phyloP scores from a whole-genome alignment of 2,797 vertebrate genomes.

The Phyllotis vaccarum region DNA sequence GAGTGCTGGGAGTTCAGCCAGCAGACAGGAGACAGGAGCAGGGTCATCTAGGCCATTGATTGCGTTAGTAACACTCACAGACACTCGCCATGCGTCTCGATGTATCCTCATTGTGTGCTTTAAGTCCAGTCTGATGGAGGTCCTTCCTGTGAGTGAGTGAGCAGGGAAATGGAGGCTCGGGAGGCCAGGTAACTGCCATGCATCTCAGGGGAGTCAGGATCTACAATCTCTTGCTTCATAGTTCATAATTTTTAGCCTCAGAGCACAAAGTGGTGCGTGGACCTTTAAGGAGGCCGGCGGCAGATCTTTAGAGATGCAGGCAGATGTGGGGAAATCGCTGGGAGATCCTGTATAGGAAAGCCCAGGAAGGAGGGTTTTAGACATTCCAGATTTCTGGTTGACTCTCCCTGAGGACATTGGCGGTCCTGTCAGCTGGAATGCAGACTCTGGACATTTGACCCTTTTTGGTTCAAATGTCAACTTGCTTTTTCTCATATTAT shows the following conservation, averaged over 20 bases:
- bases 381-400: background rate
- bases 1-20: background rate
- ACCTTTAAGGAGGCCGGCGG: background rate
- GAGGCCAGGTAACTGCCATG: background rate
- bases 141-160: no score
- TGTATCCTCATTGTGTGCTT: background rate
- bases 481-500: background rate
- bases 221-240: background rate
- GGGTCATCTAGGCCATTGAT: background rate
- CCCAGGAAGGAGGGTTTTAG: background rate
- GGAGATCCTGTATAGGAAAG: background rate
- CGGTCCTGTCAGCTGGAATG: background rate
- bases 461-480: conserved; percentile 9
- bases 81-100: background rate
- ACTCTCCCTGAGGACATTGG: background rate
- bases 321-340: background rate
- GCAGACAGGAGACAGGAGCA: background rate
- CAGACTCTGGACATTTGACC: background rate
- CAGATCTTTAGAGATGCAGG: background rate
- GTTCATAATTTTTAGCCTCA: background rate
- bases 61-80: background rate
- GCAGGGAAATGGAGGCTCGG: background rate
- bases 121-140: background rate
- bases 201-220: background rate
- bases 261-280: background rate